A percentile compares a stretch with the other conserved stretches of the same genome.
Conservation (phyloP, 37 sponge, comb jelly and placozoan genomes). For the Geodia barretti region DNA sequence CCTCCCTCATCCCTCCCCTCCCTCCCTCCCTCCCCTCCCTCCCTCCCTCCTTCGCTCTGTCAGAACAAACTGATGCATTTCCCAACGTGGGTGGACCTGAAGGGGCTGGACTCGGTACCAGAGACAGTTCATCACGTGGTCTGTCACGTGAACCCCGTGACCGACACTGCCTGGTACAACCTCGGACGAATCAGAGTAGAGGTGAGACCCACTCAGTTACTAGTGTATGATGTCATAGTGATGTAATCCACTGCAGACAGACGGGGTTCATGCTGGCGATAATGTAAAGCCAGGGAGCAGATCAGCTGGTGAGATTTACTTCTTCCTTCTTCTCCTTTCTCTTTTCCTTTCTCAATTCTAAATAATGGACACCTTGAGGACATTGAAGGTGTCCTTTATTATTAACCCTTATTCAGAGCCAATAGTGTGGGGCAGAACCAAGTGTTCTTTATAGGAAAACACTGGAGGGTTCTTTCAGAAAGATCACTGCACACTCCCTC, state of each 20-base stretch:
- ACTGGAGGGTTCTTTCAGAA: not conserved
- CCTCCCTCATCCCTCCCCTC: too few relatives aligned
- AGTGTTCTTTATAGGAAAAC: too few relatives aligned
- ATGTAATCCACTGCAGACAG: conserved; percentile 49
- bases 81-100: conserved; percentile 98
- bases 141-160: conserved; percentile 79
- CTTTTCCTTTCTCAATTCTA: too few relatives aligned
- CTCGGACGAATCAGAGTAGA: conserved; percentile 19
- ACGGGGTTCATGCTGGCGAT: conserved; percentile 82
- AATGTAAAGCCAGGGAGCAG: conserved; percentile 27
- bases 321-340: too few relatives aligned
- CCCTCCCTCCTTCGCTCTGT: not conserved
- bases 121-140: conserved; percentile 96
- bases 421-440: not conserved
- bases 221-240: not conserved
- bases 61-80: conserved; percentile 92
- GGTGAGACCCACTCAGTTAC: conserved; percentile 21
- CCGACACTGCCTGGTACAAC: conserved; percentile 82
- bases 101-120: conserved; percentile 93
- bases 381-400: too few relatives aligned
- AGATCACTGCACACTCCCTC: not conserved
- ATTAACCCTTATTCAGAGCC: not conserved
- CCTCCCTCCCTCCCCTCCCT: not conserved
- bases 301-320: too few relatives aligned
- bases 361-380: too few relatives aligned